Evolutionary conservation across 2,113 vertebrate species (phyloP), one percentile per base, ranked within the genome.

Genomic region (Choloepus hoffmanni): DNA sequence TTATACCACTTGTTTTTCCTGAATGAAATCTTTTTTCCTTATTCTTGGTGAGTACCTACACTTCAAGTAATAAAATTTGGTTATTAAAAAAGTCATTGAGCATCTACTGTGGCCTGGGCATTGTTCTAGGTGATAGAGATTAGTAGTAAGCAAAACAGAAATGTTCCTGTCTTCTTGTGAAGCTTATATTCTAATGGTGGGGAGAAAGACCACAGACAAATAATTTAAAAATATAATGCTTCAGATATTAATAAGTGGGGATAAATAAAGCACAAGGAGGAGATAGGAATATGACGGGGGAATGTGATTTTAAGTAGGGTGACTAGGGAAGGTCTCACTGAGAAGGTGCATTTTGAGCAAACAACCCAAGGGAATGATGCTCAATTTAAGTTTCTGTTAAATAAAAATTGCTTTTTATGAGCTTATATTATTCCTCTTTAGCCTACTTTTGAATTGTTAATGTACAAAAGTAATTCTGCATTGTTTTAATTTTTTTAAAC

Each of bases 371-470:
- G 60, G 60, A 70, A 18, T 70, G 40, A 95, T 62, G 43, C 50
- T 78, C 62, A 78, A 7, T 85, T 70, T 79, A 40, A 62, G 50
- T 55, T 62, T 85, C 86, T 68, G 9, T 70, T 45, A 84, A 90
- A 68, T 62, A 70, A 70, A 77, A 88, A 70, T 62, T 88, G 30
- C 40, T 77, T 36, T 40, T 50, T 26, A 53, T 68, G 78, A 68
- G 50, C 28, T 84, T 62, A 68, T 88, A 33, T 68, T 50, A 92
- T 43, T 23, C 43, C 5, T 76, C 67, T 92, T 79, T 82, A 81
- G 55, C 26, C 50, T 85, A 65, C 74, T 84, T 92, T 84, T 68
- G 62, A 95, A 70, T 84, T 53, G 62, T 33, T 95, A 26, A 43
- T 83, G 60, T 53, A 43, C 65, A 83, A 77, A 60, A 73, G 48